phyloP scores from a whole-genome alignment of 2,888 invertebrate species.

The Portevinia maculata region DNA sequence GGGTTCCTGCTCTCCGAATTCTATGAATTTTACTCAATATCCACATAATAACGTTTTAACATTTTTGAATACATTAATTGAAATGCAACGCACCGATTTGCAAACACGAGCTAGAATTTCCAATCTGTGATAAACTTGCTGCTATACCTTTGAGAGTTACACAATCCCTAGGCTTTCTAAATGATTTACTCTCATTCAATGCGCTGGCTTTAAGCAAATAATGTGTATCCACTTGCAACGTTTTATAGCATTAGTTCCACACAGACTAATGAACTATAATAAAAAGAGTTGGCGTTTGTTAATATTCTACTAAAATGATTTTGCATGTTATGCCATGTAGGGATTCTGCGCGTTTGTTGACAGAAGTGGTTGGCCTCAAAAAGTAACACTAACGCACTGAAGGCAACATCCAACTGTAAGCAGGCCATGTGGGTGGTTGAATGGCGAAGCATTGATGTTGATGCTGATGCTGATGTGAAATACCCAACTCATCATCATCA shows the following conservation, averaged over 20 bases:
- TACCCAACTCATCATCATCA: background rate
- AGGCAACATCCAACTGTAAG: slow-evolving; percentile 54
- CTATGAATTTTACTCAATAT: too few species aligned
- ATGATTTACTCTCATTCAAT: slow-evolving; percentile 12
- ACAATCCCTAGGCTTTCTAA: slow-evolving; percentile 2
- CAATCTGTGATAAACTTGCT: background rate
- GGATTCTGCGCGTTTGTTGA: slow-evolving; percentile 52
- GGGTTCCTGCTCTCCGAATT: too few species aligned
- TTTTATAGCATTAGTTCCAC: background rate
- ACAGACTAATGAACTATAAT: slow-evolving; percentile 19
- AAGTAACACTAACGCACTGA: slow-evolving; percentile 45
- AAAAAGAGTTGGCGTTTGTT: slow-evolving; percentile 62
- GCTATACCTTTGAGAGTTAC: background rate
- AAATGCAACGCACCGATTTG: too few species aligned
- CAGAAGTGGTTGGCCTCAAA: slow-evolving; percentile 33
- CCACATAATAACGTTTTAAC: too few species aligned
- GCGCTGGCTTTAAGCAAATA: background rate
- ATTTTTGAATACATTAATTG: too few species aligned
- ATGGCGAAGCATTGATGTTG: slow-evolving; percentile 2
- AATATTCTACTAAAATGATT: slow-evolving; percentile 66
- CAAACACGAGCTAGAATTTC: background rate
- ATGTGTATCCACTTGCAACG: background rate
- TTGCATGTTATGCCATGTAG: slow-evolving; percentile 50
- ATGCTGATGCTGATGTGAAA: slow-evolving; percentile 17
- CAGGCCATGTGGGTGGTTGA: slow-evolving; percentile 53